Percentiles rank a stretch among this genome's conserved stretches.
Evolutionary conservation across 2,113 vertebrate species (phyloP).

Genomic region (Barnardius zonarius): DNA sequence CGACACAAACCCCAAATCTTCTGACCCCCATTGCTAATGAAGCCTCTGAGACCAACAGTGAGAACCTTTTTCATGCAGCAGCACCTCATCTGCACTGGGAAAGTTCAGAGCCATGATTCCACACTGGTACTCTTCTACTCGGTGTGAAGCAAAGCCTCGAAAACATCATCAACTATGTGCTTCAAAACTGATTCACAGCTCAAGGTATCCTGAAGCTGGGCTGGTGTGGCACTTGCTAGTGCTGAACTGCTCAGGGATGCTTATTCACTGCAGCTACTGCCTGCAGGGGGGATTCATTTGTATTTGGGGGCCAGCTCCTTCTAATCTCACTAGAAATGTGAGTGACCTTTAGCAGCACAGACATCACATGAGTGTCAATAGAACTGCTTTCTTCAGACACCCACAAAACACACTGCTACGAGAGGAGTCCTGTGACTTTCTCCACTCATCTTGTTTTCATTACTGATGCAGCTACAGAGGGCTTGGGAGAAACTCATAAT

Average conservation of each 20-base stretch:
- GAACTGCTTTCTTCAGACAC: background rate
- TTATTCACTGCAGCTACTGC: background rate
- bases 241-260: background rate
- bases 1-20: background rate
- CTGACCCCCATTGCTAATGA: background rate
- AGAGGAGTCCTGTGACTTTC: conserved; percentile 42
- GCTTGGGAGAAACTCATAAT: background rate
- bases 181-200: background rate
- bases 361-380: background rate
- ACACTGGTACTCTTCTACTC: too few relatives aligned
- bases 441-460: background rate
- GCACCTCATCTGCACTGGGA: background rate
- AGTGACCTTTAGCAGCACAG: background rate
- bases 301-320: background rate
- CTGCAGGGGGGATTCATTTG: background rate
- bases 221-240: background rate
- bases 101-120: background rate
- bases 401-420: background rate
- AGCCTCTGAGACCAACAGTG: background rate
- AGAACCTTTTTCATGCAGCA: background rate
- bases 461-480: background rate
- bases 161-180: rapidly evolving
- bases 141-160: background rate
- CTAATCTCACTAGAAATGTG: background rate
- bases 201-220: background rate